These are phyloP conservation scores for Pelosia muscerda DNA, from an alignment of 2,888 invertebrate species.

Conservation along the genomic window DNA sequence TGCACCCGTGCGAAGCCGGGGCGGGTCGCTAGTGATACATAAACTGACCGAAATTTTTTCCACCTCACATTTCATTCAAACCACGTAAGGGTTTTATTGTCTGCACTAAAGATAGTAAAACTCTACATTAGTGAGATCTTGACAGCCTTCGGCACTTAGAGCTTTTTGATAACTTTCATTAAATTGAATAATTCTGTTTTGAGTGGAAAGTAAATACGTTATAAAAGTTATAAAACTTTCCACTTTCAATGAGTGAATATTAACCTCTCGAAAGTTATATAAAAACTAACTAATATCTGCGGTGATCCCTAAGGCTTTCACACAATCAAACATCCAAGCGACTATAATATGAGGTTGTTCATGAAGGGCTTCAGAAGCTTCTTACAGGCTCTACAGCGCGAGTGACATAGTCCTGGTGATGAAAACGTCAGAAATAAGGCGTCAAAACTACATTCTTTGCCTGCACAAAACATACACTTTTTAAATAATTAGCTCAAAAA, in stretches of 20 bases:
- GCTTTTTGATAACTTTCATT: conserved; percentile 15
- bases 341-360: too few species aligned
- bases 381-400: too few species aligned
- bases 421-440: too few species aligned
- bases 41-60: conserved; percentile 25
- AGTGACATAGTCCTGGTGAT: too few species aligned
- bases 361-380: too few species aligned
- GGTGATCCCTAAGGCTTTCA: too few species aligned
- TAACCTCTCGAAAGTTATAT: background rate
- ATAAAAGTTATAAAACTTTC: background rate
- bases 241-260: background rate
- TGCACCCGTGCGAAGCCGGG: too few species aligned
- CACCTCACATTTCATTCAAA: conserved; percentile 31
- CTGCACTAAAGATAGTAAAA: conserved; percentile 42
- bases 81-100: conserved; percentile 63
- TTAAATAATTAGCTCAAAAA: too few species aligned
- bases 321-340: too few species aligned
- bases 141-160: conserved; percentile 20
- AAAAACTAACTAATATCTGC: background rate
- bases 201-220: background rate
- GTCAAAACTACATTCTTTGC: too few species aligned
- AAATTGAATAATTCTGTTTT: background rate
- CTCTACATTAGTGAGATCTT: conserved; percentile 40
- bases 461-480: too few species aligned
- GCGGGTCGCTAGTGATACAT: too few species aligned